Base-by-base conservation (phyloP, 1,140 invertebrate species). In the Cryptotermes secundus region DNA sequence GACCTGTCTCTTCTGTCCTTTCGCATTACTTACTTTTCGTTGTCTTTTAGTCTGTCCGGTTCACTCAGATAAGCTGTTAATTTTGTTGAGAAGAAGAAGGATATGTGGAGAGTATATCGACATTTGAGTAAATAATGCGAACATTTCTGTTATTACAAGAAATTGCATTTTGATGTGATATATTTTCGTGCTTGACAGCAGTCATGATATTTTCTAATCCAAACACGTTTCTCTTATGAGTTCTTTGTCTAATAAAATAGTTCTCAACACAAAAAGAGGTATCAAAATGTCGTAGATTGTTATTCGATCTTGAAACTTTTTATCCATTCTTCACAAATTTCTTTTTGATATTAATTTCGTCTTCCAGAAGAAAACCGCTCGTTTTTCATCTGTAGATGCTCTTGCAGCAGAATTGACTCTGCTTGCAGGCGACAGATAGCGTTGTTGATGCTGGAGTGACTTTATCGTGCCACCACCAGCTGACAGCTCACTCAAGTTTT, bases 341-440 rank as follows among this genome's bases (percentile, higher is more conserved):
- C n/a, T 26, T 72, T 72, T 72, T 3, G 0, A 9, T 72, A 72
- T n/a, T 72, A 72, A 10, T 72, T 49, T 49, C 38, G n/a, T 72
- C 59, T 72, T 72, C 26, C 26, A 31, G 59, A 72, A 7, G 26
- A 31, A 72, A 72, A 72, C n/a, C 26, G 6, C 9, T 31, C 59
- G 59, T 72, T 72, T 72, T 72, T 72, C 59, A 72, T 72, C n/a
- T 72, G 26, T 72, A 26, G 59, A 72, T 31, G 59, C 59, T 72
- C 26, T 72, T 72, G 26, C n/a, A 72, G 59, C 59, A 72, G 59
- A 14, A 72, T n/a, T 72, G 26, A 31, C 59, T 72, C 59, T 72
- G 59, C 59, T 72, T 72, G 59, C 59, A 72, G 59, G 59, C 59
- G 59, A 72, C 59, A 72, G 59, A 72, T 72, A 72, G 59, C 59